Evolutionary conservation across 2,113 vertebrate species (phyloP), one percentile per base, ranked within the genome.

Genomic region (Pseudonaja textilis): DNA sequence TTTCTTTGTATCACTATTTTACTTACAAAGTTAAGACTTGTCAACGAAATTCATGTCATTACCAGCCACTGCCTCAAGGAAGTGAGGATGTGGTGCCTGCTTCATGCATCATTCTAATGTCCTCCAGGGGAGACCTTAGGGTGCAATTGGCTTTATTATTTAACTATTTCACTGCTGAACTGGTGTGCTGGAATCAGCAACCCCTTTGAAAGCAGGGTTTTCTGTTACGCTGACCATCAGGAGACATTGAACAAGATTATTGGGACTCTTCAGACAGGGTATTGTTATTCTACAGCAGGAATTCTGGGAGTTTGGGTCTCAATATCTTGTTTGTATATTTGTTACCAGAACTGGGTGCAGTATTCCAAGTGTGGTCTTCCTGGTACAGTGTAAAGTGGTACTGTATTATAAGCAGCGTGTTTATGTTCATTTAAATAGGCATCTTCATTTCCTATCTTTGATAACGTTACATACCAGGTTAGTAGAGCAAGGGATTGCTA

Each of bases 191-290:
- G 88, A 6, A 10, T 8, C 10, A 47, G 92, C 74, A 0, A 0
- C 88, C 0, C 2, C 85, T 93, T 93, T 90, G 94, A 23, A 87
- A 95, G 93, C 89, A 92, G 91, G 20, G 5, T 1, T 93, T 95
- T 95, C 93, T 89, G 14, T 34, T 74, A 16, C 5, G 18, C 2
- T 74, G n/a, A 74, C n/a, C 64, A 74, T 18, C 64, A 74, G n/a
- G n/a, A 74, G 29, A 11, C 14, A 34, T 5, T 74, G 14, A 34
- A 34, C 5, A 5, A 74, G 2, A 1, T 74, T 74, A 34, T 7
- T 34, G 64, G 64, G 64, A 74, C 64, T 34, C 64, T 74, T 34
- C 64, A 74, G 64, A 34, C 64, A 74, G 16, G 5, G 14, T 74
- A 34, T 34, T 74, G n/a, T 18, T 74, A 74, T 74, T 18, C n/a